phyloP scores from a whole-genome alignment of 2,113 vertebrate species.

The Chamaea fasciata region DNA sequence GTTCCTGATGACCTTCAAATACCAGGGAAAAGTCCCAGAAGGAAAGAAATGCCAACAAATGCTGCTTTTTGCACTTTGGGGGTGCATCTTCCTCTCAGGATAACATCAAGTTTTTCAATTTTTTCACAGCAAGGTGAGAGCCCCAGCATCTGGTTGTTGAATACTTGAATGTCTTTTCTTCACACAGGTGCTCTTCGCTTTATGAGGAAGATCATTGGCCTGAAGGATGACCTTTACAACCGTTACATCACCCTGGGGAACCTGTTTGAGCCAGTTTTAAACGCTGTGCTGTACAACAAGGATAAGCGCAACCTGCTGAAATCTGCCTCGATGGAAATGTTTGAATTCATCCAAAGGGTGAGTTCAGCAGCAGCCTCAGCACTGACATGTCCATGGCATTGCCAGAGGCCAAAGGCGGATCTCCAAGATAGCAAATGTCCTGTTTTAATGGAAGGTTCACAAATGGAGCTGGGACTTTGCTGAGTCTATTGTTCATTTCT shows the following conservation, averaged over 20 bases:
- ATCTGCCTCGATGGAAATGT: constrained; percentile 92
- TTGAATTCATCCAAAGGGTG: constrained; percentile 96
- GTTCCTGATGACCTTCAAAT: too few relatives aligned
- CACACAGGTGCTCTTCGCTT: constrained; percentile 98
- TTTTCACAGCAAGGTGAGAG: too few relatives aligned
- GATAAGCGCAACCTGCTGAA: constrained; percentile 92
- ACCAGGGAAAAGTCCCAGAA: too few relatives aligned
- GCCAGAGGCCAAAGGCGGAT: background rate
- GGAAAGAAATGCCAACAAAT: too few relatives aligned
- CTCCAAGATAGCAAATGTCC: background rate
- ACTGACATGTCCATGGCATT: accelerated
- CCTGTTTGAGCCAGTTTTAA: constrained; percentile 95
- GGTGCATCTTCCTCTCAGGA: too few relatives aligned
- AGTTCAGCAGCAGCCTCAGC: constrained; percentile 17
- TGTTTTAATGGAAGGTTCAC: background rate
- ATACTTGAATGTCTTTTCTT: too few relatives aligned
- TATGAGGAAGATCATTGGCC: constrained; percentile 93
- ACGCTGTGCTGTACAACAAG: constrained; percentile 92
- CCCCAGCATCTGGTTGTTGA: too few relatives aligned
- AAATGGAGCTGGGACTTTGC: background rate
- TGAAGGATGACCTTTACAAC: constrained; percentile 97
- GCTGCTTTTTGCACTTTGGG: too few relatives aligned
- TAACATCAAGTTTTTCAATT: too few relatives aligned
- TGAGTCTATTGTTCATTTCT: too few relatives aligned
- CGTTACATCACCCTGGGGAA: constrained; percentile 93